Evolutionary conservation across 2,113 vertebrate genomes (phyloP).

Genomic region (Trichechus manatus): DNA sequence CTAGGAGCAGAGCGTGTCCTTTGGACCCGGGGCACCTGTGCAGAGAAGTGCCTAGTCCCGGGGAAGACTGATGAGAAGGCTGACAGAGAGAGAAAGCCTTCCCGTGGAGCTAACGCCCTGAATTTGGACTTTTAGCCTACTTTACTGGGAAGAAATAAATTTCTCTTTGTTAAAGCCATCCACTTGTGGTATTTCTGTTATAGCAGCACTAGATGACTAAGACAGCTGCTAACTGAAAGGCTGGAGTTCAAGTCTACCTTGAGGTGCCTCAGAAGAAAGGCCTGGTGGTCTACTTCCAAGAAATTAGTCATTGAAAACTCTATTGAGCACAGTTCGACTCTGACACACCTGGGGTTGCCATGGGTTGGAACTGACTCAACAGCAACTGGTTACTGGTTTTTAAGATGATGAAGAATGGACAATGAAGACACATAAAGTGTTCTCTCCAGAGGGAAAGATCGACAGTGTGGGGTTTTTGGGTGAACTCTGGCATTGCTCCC

Average conservation of each 20-base stretch:
- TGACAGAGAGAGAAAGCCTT: too few relatives aligned
- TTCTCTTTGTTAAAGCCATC: too few relatives aligned
- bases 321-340: background rate
- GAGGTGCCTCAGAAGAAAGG: background rate
- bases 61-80: too few relatives aligned
- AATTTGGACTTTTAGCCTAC: too few relatives aligned
- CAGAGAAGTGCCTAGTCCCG: too few relatives aligned
- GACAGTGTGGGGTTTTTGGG: constrained; percentile 54
- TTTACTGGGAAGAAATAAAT: too few relatives aligned
- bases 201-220: too few relatives aligned
- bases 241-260: background rate
- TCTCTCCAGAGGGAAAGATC: background rate
- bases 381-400: background rate
- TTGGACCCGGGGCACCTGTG: too few relatives aligned
- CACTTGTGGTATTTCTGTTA: too few relatives aligned
- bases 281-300: background rate
- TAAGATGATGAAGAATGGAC: background rate
- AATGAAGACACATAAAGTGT: constrained; percentile 14
- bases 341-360: background rate
- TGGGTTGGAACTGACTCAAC: background rate
- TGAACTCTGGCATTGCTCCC: constrained; percentile 68
- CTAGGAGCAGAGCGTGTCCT: too few relatives aligned
- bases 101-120: too few relatives aligned
- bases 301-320: background rate
- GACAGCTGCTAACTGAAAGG: background rate